Base-by-base conservation (phyloP, 2,797 vertebrate genomes). In the Cyprinella venusta region DNA sequence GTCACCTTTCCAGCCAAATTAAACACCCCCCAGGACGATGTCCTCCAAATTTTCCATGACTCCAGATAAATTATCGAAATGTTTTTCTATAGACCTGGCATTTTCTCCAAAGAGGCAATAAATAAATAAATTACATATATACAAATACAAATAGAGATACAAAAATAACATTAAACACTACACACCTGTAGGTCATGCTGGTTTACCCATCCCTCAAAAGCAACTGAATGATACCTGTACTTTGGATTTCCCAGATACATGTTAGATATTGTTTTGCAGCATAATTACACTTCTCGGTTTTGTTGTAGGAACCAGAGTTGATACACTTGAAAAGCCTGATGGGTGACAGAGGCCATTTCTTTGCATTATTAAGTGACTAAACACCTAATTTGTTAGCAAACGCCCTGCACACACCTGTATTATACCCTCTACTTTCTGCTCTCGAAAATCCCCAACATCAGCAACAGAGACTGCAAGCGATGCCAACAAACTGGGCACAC, bases 1-100 rank as follows among this genome's bases (percentile, higher is more conserved):
- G 76, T 50, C 76, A 82, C 69, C 77, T 45, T 67, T 68, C 21
- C 65, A 74, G 67, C 68, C 80, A 79, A 82, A 74, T 69, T 50
- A 79, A 82, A 79, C 69, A 74, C 30, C 21, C 45, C 72, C n/a
- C 33, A 59, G 80, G 71, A 82, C 2, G 15, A 40, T 5, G 48
- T 30, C 18, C 64, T 76, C 36, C 18, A 3, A 33, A 67, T 68
- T 75, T 65, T 65, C 30, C 63, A 64, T 65, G 80, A 64, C 69
- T 74, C 33, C 45, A 81, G 12, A 72, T 50, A 74, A 50, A 82
- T 75, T 10, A 79, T 61, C 9, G 0, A 61, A 80, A 61, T 63
- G 26, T 36, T 80, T 61, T 80, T 19, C 38, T 24, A 38, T 45
- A 16, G 54, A 61, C 54, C 18, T n/a, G 65, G 38, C 7, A 19